These are phyloP conservation scores for Oryctolagus cuniculus DNA, from an alignment of 2,113 vertebrate genomes.

Conservation along the genomic window DNA sequence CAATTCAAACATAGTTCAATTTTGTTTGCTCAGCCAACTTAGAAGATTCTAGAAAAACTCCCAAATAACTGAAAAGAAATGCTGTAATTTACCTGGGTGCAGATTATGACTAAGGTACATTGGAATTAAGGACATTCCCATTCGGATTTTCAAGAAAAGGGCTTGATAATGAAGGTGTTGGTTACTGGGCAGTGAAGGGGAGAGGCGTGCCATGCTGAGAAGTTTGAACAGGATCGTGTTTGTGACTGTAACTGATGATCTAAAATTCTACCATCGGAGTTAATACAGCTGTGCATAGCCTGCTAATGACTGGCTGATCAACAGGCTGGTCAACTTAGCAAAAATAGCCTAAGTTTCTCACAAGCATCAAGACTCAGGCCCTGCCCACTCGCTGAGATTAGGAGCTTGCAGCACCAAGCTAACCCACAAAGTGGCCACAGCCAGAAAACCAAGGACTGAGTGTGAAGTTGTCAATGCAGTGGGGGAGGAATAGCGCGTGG, in stretches of 20 bases:
- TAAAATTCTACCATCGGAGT: neutral
- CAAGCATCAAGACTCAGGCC: neutral
- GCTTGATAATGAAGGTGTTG: neutral
- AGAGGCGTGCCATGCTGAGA: neutral
- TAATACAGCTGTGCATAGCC: neutral
- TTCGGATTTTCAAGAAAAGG: neutral
- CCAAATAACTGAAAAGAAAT: neutral
- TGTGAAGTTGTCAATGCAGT: neutral
- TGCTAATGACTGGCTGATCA: neutral
- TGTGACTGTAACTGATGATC: neutral
- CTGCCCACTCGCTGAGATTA: neutral
- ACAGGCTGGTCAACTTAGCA: neutral
- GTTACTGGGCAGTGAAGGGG: neutral
- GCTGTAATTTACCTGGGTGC: neutral
- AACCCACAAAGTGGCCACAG: neutral
- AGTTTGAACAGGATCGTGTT: neutral
- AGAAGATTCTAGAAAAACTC: neutral
- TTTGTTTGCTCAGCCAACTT: constrained; percentile 25
- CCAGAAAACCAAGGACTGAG: neutral
- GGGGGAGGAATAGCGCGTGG: neutral
- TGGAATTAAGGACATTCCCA: neutral
- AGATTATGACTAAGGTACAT: constrained; percentile 1
- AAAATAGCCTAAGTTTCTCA: too few relatives aligned
- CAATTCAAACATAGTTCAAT: neutral
- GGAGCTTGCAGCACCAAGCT: neutral